Conservation (phyloP, 2,888 invertebrate genomes). For the Tachina fera region DNA sequence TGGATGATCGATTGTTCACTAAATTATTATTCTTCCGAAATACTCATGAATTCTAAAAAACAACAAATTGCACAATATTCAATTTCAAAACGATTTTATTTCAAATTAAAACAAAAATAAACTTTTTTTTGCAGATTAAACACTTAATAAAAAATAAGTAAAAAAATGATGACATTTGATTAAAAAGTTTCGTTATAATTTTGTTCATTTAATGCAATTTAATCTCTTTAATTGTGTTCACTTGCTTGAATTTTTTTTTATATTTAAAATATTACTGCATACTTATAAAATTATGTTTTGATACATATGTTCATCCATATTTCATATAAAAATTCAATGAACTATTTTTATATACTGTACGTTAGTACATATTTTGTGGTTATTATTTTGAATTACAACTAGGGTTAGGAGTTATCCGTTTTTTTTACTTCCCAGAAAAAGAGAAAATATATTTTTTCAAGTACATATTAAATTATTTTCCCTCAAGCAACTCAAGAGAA, state of each 20-base stretch:
- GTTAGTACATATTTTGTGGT: neutral
- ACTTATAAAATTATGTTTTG: neutral
- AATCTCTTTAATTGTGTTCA: conserved; percentile 50
- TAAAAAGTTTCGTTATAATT: conserved; percentile 13
- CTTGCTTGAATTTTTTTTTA: conserved; percentile 30
- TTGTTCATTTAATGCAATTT: conserved; percentile 30
- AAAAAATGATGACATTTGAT: conserved; percentile 47
- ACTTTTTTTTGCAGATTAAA: conserved; percentile 43
- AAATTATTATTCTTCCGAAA: neutral
- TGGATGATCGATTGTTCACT: too few relatives aligned
- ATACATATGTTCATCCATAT: neutral
- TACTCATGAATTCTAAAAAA: neutral
- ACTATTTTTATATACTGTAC: conserved; percentile 5
- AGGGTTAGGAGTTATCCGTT: neutral
- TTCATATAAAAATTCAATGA: conserved; percentile 37
- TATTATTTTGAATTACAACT: neutral
- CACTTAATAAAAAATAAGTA: conserved; percentile 17
- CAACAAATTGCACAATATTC: neutral
- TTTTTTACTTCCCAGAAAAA: too few relatives aligned
- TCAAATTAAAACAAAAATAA: conserved; percentile 19
- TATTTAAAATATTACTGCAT: neutral
- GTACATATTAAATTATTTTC: too few relatives aligned
- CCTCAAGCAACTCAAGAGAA: too few relatives aligned
- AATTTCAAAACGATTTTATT: neutral
- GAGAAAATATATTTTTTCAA: too few relatives aligned